Evolutionary conservation across 2,113 vertebrate species (phyloP), one percentile per base, ranked within the genome.

Genomic region (Syngnathoides biaculeatus): DNA sequence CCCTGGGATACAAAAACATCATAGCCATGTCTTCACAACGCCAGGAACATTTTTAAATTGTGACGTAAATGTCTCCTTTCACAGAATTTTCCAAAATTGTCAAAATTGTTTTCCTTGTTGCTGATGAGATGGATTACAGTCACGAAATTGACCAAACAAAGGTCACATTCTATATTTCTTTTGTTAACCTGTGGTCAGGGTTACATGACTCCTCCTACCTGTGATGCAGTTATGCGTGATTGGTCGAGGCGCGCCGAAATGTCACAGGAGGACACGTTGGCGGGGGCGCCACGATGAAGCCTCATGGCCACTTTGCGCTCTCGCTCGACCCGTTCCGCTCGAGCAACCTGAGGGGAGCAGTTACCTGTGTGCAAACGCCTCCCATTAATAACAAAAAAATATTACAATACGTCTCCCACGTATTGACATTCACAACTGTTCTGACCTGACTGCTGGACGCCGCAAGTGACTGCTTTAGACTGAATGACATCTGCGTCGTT

Each of bases 241-340:
- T 91, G 92, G 81, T 92, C 91, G 4, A 91, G 89, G 91, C 91
- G 91, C 60, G 95, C 93, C 63, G 93, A 94, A 89, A 98, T 94
- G 89, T 98, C 96, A 63, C 95, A 96, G 11, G 97, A 96, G 27
- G 96, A 96, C 82, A 95, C 92, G 0, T 98, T 98, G 87, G 96
- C 95, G 1, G 96, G 96, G 13, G 96, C 95, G 2, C 96, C 96
- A 61, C 96, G 91, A 83, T 99, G 97, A 73, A 98, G 94, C 90
- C 96, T 92, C 94, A 98, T 95, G 87, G 95, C 96, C 87, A 99
- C 96, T 90, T 98, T 98, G 84, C 97, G 92, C 90, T 99, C 97
- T 72, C 97, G 90, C 91, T 99, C 97, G 15, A 94, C 96, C 78
- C 96, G 94, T n/a, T 96, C 95, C 55, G 96, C 95, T 64, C 87